Percentiles rank a stretch among this genome's conserved stretches.
Evolutionary conservation across 1,140 invertebrate species (phyloP).

Genomic region (Drosophila funebris): DNA sequence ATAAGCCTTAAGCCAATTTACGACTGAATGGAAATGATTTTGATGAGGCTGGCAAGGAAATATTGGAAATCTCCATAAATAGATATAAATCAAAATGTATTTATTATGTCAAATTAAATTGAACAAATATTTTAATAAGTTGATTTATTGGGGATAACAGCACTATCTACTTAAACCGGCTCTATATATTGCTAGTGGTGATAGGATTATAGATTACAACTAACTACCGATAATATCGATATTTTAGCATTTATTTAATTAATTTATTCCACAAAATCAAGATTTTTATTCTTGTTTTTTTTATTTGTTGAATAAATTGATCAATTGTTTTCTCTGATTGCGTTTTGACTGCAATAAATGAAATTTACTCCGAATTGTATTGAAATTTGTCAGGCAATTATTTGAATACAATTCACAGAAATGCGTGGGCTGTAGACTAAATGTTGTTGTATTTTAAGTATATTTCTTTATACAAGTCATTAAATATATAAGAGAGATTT

Average conservation of each 20-base stretch:
- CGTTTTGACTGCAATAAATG: neutral
- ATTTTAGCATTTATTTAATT: no score
- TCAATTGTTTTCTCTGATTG: neutral
- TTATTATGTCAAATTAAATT: no score
- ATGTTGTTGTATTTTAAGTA: neutral
- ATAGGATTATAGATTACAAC: no score
- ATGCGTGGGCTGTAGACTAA: neutral
- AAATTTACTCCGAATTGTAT: neutral
- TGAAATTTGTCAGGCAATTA: neutral
- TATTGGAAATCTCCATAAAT: neutral
- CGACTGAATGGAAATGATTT: neutral
- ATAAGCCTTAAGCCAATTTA: constrained; percentile 7
- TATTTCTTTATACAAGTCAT: neutral
- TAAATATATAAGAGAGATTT: neutral
- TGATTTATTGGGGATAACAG: no score
- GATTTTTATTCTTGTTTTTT: no score
- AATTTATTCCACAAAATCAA: no score
- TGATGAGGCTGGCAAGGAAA: neutral
- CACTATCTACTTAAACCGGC: no score
- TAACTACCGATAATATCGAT: no score
- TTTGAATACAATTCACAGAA: neutral
- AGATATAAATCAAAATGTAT: neutral
- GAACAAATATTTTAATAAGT: no score
- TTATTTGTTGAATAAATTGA: neutral
- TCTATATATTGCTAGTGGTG: no score